A percentile compares a stretch with the other conserved stretches of the same genome.
These are phyloP conservation scores for Wasmannia auropunctata DNA, from an alignment of 1,140 invertebrate species.

Conservation along the genomic window DNA sequence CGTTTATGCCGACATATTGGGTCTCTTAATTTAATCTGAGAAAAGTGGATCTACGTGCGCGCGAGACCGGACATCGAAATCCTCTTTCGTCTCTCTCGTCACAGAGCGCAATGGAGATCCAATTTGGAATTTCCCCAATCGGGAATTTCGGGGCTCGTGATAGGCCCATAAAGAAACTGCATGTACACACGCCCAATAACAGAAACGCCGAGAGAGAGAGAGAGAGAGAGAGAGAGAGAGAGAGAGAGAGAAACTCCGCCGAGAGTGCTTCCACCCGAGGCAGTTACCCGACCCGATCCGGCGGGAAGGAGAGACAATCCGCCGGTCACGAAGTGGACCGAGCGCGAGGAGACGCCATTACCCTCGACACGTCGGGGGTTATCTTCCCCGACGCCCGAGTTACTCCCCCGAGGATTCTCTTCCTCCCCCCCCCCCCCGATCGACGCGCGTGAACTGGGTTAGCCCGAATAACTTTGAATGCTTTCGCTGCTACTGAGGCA, in stretches of 20 bases:
- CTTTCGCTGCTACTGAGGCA: background rate
- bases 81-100: background rate
- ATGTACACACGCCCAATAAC: constrained; percentile 16
- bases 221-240: no score
- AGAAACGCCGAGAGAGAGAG: constrained; percentile 29
- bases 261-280: constrained; percentile 37
- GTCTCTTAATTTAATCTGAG: background rate
- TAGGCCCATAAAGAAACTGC: constrained; percentile 13
- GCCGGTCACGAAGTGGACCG: constrained; percentile 37
- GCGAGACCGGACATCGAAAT: background rate
- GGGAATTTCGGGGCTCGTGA: constrained; percentile 41
- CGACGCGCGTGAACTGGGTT: constrained; percentile 63
- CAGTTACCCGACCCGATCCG: background rate
- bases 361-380: constrained; percentile 42
- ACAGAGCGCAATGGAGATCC: background rate
- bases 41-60: background rate
- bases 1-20: background rate
- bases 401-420: background rate
- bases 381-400: constrained; percentile 28
- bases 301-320: constrained; percentile 12
- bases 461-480: constrained; percentile 38
- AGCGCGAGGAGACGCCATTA: constrained; percentile 47
- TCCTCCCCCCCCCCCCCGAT: no score
- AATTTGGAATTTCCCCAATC: constrained; percentile 53
- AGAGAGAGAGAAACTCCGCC: constrained; percentile 26